These are phyloP conservation scores for Grantiella picta DNA, from an alignment of 2,113 vertebrate species.

Conservation along the genomic window DNA sequence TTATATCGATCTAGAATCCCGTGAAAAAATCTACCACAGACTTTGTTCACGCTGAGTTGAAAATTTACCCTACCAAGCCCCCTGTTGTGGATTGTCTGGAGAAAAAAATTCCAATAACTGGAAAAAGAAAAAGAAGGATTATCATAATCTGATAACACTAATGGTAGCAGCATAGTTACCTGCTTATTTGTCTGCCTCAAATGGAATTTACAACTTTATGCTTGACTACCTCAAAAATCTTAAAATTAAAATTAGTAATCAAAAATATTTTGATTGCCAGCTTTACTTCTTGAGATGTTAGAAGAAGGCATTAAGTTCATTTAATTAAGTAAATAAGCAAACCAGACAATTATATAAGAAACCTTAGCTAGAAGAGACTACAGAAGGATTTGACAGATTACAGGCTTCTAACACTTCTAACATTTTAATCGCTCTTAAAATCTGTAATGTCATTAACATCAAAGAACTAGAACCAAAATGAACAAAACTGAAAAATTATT, in stretches of 20 bases:
- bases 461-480: neutral
- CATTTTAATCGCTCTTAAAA: constrained; percentile 28
- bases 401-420: constrained; percentile 13
- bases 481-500: neutral
- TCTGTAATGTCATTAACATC: constrained; percentile 11
- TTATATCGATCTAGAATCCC: neutral
- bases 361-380: neutral
- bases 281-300: neutral
- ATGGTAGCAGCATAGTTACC: neutral
- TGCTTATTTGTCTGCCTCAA: neutral
- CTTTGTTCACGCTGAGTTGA: neutral
- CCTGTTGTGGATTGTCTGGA: neutral
- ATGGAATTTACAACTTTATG: neutral
- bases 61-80: neutral
- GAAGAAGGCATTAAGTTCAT: neutral
- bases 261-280: neutral
- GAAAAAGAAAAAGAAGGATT: neutral
- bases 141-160: neutral
- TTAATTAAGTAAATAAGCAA: neutral
- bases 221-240: neutral
- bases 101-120: neutral
- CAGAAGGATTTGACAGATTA: constrained; percentile 36
- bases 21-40: neutral
- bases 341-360: neutral
- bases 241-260: neutral